Evolutionary conservation across 2,797 vertebrate genomes (phyloP), one percentile per base, ranked within the genome.

Genomic region (Holocentrus rufus): DNA sequence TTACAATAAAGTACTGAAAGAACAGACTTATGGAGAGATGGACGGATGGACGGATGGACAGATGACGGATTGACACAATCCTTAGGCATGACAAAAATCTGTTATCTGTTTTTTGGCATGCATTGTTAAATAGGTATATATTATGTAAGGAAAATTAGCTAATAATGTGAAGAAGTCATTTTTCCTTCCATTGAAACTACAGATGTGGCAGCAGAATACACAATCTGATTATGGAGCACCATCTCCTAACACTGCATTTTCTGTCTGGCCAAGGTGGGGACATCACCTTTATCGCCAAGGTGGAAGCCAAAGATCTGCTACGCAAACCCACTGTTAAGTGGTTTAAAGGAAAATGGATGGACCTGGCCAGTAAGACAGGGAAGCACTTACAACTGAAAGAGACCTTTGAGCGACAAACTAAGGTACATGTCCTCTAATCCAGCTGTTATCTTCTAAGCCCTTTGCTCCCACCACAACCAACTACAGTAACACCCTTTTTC

Each of bases 291-390:
- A 84, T 95, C 78, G 97, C 98, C 79, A 99, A 97, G 91, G 96
- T 99, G 76, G 96, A 99, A 92, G 96, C 96, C 65, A 97, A 99
- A 93, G 97, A 99, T 85, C 95, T 99, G 69, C 96, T 99, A 46
- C 95, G 97, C 47, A 99, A 98, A 87, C 98, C 98, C 52, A 94
- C 95, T 0, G 54, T 98, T 54, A 99, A 99, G 74, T 99, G 98
- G 98, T 96, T 99, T 76, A 99, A 99, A 90, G 98, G 98, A 6
- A 99, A 99, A 93, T 99, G 98, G 98, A 98, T 99, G 98, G 98
- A 99, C 77, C 90, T 99, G 76, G 97, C 98, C 80, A 99, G 98
- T 92, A 99, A 99, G 93, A 98, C 97, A 0, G 98, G 98, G 52
- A 99, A 99, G 75, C 98, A 99, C 74, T 88, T 99, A 13, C 98